Evolutionary conservation across 2,888 invertebrate genomes (phyloP).

Genomic region (Dryomyza anilis): DNA sequence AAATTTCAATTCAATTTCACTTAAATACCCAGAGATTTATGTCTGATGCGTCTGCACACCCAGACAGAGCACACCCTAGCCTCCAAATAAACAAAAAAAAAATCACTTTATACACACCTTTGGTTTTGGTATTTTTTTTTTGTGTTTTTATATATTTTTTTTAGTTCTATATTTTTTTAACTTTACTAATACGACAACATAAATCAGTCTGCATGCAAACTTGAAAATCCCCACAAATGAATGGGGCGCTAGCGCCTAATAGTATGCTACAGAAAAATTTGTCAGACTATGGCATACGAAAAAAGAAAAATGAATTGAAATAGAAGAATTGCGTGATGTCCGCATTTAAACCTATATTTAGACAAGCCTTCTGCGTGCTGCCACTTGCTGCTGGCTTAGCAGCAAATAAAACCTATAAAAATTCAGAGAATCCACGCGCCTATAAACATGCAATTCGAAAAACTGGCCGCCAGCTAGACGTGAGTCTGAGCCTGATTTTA

Average conservation of each 20-base stretch:
- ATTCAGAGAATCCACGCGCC: slow-evolving; percentile 1
- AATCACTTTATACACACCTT: slow-evolving; percentile 35
- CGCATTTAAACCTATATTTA: too few relatives aligned
- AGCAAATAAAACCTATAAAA: background rate
- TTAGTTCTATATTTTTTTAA: slow-evolving; percentile 40
- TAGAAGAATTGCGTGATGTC: too few relatives aligned
- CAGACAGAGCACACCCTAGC: background rate
- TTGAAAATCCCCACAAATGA: background rate
- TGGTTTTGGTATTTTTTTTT: background rate
- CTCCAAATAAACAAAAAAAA: background rate
- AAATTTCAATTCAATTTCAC: background rate
- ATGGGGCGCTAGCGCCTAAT: slow-evolving; percentile 28
- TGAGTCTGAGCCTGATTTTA: background rate
- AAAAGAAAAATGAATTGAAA: too few relatives aligned
- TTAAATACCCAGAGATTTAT: slow-evolving; percentile 5
- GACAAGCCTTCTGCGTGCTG: too few relatives aligned
- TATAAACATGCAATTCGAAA: slow-evolving; percentile 25
- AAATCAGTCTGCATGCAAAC: slow-evolving; percentile 43
- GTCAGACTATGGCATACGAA: slow-evolving; percentile 19
- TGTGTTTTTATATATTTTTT: slow-evolving; percentile 28
- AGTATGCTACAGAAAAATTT: slow-evolving; percentile 31
- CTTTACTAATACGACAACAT: slow-evolving; percentile 42
- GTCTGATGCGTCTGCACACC: background rate
- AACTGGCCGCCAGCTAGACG: background rate
- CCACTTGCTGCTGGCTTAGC: slow-evolving; percentile 4